Evolutionary conservation across 2,888 invertebrate genomes (phyloP).

Genomic region (Diarsia brunnea): DNA sequence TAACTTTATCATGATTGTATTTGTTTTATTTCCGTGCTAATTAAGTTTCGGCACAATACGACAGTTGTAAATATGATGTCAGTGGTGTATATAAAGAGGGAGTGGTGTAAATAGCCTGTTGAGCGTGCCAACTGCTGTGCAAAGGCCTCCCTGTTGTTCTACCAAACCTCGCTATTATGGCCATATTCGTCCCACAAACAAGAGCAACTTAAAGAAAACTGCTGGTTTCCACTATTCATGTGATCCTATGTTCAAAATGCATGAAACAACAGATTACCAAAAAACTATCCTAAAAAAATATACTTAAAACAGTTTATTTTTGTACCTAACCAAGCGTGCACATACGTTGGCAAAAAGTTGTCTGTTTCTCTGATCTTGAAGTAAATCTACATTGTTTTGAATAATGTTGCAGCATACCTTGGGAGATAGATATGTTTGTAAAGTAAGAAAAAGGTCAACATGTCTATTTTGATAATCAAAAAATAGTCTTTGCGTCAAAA

Average conservation of each 20-base stretch:
- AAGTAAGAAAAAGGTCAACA: slow-evolving; percentile 10
- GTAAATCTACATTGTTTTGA: neutral
- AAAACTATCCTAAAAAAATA: neutral
- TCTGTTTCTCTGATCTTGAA: neutral
- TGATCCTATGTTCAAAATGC: neutral
- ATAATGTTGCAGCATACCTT: slow-evolving; percentile 19
- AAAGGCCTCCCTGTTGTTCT: neutral
- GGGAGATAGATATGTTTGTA: neutral
- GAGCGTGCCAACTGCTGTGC: neutral
- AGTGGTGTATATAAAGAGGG: too few relatives aligned
- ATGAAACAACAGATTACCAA: neutral
- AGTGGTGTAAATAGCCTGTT: neutral
- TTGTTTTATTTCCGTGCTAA: neutral
- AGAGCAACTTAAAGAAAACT: neutral
- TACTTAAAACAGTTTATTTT: neutral
- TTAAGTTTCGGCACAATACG: neutral
- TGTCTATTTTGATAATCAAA: neutral
- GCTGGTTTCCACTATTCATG: neutral
- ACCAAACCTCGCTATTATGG: neutral
- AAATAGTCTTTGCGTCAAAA: neutral
- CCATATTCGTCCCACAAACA: neutral
- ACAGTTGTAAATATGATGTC: neutral
- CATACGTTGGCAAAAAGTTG: neutral
- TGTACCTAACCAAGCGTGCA: neutral
- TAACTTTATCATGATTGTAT: neutral